A percentile compares a stretch with the other conserved stretches of the same genome.
These are phyloP conservation scores for Melanaphis sacchari DNA, from an alignment of 1,140 invertebrate genomes.

Conservation along the genomic window DNA sequence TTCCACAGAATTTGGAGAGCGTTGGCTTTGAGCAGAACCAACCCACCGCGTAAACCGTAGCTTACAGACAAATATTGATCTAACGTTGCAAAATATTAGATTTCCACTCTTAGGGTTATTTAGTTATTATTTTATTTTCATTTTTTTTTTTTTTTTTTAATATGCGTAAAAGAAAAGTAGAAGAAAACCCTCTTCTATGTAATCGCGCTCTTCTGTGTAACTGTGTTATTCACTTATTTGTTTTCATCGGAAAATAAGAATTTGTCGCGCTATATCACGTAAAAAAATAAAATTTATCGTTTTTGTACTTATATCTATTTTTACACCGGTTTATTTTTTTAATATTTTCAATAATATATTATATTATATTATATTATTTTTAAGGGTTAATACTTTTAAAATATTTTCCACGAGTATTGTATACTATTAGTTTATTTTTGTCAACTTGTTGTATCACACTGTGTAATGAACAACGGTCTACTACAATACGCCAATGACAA, in stretches of 20 bases:
- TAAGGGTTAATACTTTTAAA: background rate
- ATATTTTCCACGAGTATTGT: background rate
- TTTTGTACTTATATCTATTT: background rate
- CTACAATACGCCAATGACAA: background rate
- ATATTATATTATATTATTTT: too few relatives aligned
- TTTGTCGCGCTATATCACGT: background rate
- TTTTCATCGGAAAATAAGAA: background rate
- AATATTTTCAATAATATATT: too few relatives aligned
- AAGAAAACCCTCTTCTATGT: background rate
- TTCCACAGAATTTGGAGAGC: background rate
- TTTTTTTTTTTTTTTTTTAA: too few relatives aligned
- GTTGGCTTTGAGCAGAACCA: background rate
- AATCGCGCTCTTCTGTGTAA: background rate
- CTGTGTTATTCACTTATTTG: background rate
- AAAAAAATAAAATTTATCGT: background rate
- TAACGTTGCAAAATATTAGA: slow-evolving; percentile 35
- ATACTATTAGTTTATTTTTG: background rate
- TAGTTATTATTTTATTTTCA: background rate
- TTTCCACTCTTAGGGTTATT: background rate
- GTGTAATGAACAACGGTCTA: background rate
- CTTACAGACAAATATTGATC: slow-evolving; percentile 19
- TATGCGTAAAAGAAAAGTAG: too few relatives aligned
- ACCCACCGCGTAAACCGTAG: background rate
- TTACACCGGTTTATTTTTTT: background rate
- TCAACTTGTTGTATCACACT: background rate